A percentile compares a stretch with the other conserved stretches of the same genome.
Conservation (phyloP, 2,113 vertebrate species). For the Psophia crepitans region DNA sequence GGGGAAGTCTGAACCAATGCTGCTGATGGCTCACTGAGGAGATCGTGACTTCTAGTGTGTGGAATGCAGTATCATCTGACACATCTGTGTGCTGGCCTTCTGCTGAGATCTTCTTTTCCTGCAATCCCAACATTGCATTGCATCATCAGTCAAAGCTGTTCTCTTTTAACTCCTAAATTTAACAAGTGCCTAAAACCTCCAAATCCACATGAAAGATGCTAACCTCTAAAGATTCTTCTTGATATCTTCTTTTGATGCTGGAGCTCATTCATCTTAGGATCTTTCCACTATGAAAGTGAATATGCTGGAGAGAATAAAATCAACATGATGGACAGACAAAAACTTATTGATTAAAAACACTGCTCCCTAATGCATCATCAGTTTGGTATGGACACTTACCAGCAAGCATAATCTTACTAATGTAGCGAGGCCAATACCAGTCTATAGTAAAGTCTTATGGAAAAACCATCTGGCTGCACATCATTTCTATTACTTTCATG, state of each 20-base stretch:
- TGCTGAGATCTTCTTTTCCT: slow-evolving; percentile 30
- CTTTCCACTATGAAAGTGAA: background rate
- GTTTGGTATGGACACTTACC: background rate
- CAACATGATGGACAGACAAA: background rate
- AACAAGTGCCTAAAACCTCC: slow-evolving; percentile 22
- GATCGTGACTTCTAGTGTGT: slow-evolving; percentile 15
- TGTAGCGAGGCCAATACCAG: background rate
- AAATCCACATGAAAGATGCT: slow-evolving; percentile 39
- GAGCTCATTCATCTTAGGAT: background rate
- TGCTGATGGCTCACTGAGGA: background rate
- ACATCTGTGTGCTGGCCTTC: slow-evolving; percentile 42
- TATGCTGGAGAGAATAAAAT: background rate
- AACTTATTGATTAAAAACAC: slow-evolving; percentile 21
- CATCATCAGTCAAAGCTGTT: slow-evolving; percentile 45
- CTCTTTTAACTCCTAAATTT: slow-evolving; percentile 31
- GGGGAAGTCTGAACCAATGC: background rate
- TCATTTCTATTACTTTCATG: background rate
- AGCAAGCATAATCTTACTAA: background rate
- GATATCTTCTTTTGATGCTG: slow-evolving; percentile 24
- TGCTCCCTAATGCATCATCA: background rate
- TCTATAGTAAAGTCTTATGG: background rate
- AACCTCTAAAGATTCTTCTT: slow-evolving; percentile 12
- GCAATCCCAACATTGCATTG: slow-evolving; percentile 22
- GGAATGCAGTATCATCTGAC: slow-evolving; percentile 42
- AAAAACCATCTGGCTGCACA: background rate